Percentiles rank a stretch among this genome's conserved stretches.
Conservation (phyloP, 1,140 invertebrate species). For the Calliopsis andreniformis region DNA sequence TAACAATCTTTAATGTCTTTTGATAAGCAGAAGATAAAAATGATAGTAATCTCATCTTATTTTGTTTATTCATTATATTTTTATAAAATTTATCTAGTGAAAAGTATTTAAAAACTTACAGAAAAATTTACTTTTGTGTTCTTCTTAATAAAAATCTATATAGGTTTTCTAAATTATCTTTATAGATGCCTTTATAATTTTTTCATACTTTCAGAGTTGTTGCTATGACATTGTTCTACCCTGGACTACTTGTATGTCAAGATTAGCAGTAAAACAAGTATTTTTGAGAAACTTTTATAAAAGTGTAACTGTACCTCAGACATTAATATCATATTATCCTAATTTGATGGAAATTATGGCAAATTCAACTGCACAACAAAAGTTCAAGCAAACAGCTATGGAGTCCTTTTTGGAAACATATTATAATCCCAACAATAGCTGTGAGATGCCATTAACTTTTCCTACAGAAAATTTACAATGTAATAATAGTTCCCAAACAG, state of each 20-base stretch:
- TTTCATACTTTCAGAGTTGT: constrained; percentile 10
- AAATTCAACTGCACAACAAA: constrained; percentile 40
- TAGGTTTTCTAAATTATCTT: neutral
- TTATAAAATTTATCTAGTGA: neutral
- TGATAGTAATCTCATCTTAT: neutral
- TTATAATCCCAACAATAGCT: constrained; percentile 36
- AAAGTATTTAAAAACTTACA: neutral
- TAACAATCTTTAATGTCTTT: neutral
- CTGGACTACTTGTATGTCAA: constrained; percentile 59
- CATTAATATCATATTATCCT: constrained; percentile 58
- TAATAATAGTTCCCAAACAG: constrained; percentile 5
- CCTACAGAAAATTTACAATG: constrained; percentile 17
- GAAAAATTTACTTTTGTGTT: no score
- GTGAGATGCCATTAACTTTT: constrained; percentile 36
- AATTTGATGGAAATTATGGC: constrained; percentile 57
- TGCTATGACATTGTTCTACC: constrained; percentile 18
- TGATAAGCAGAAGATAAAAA: neutral
- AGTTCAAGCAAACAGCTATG: constrained; percentile 63
- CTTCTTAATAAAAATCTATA: neutral
- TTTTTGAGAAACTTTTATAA: constrained; percentile 63
- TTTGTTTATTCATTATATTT: neutral
- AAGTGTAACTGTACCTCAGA: constrained; percentile 54
- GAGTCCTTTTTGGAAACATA: constrained; percentile 66
- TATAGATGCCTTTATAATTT: neutral
- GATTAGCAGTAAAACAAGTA: constrained; percentile 54